Evolutionary conservation across 1,140 invertebrate genomes (phyloP).

Genomic region (Drosophila subobscura): DNA sequence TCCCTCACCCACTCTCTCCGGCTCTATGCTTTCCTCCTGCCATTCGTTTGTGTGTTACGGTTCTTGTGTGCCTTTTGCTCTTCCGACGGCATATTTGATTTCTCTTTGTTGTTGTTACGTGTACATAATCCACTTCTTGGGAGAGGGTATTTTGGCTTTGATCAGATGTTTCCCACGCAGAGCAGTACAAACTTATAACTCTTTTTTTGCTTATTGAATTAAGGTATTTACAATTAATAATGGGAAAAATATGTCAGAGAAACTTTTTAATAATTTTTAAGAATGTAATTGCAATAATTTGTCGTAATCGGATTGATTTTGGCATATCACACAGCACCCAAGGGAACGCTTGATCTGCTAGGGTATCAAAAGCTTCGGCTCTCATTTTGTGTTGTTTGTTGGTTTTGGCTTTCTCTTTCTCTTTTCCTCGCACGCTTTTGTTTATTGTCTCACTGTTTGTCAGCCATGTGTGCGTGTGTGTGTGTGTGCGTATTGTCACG

Average conservation of each 20-base stretch:
- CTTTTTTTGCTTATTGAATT: too few species aligned
- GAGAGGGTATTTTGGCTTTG: too few species aligned
- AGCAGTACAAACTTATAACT: too few species aligned
- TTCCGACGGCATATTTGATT: conserved; percentile 57
- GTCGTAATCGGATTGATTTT: neutral
- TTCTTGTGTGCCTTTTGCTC: conserved; percentile 30
- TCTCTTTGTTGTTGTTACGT: conserved; percentile 18
- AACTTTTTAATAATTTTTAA: too few species aligned
- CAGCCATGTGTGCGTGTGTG: conserved; percentile 21
- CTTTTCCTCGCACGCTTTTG: conserved; percentile 48
- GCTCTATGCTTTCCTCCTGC: neutral
- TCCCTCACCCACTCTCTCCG: neutral
- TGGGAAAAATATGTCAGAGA: too few species aligned
- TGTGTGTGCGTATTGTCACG: conserved; percentile 66
- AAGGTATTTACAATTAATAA: too few species aligned
- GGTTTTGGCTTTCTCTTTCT: conserved; percentile 40
- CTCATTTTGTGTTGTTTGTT: conserved; percentile 24
- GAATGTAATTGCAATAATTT: too few species aligned
- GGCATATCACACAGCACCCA: conserved; percentile 11
- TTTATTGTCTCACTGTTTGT: too few species aligned
- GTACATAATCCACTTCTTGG: too few species aligned
- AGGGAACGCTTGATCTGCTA: too few species aligned
- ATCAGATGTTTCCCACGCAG: too few species aligned
- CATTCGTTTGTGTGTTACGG: conserved; percentile 13
- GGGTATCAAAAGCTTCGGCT: neutral